Conservation (phyloP, 37 sponge, comb jelly and placozoan genomes). For the Lycopodina hypogea region DNA sequence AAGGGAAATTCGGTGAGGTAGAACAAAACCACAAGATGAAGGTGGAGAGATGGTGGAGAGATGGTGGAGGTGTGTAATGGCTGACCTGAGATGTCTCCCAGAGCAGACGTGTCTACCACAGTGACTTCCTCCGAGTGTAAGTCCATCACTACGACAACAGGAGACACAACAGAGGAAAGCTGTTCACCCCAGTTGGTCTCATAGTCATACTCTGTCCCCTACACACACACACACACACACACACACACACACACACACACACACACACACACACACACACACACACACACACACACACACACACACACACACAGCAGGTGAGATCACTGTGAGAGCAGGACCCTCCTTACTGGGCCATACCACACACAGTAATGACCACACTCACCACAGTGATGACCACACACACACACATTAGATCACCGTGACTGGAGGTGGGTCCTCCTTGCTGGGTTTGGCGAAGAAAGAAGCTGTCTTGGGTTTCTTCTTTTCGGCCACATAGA, state of each 20-base stretch:
- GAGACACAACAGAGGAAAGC: slow-evolving; percentile 47
- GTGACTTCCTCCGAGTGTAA: slow-evolving; percentile 45
- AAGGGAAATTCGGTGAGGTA: no score
- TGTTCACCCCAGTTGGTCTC: slow-evolving; percentile 89
- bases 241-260: not conserved
- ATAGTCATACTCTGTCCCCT: slow-evolving; percentile 71
- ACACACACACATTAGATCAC: not conserved
- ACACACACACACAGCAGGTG: no score
- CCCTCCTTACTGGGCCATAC: no score
- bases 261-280: not conserved
- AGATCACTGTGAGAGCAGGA: not conserved
- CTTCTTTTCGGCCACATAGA: slow-evolving; percentile 90
- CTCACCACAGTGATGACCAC: not conserved
- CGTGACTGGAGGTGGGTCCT: slow-evolving; percentile 1
- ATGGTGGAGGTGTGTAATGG: no score
- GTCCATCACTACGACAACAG: slow-evolving; percentile 74
- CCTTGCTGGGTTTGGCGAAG: slow-evolving; percentile 45
- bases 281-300: not conserved
- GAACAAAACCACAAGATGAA: no score
- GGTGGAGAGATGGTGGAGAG: not conserved
- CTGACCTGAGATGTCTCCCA: slow-evolving; percentile 61
- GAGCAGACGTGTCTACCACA: slow-evolving; percentile 25
- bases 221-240: not conserved
- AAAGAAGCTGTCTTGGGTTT: slow-evolving; percentile 68
- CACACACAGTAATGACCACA: not conserved